phyloP scores from a whole-genome alignment of 1,140 invertebrate species.

The Onthophagus taurus region DNA sequence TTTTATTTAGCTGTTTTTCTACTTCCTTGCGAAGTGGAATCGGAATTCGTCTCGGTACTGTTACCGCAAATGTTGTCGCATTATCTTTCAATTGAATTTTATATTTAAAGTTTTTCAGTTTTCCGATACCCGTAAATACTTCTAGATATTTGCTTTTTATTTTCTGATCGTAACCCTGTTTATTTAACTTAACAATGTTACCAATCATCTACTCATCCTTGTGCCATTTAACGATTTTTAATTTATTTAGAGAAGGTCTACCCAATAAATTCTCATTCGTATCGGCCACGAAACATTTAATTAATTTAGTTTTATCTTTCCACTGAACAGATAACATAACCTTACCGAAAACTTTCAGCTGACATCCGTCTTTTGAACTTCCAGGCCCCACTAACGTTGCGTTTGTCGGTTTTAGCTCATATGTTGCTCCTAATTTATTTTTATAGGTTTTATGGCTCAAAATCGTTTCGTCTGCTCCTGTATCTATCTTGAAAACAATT shows the following conservation, averaged over 20 bases:
- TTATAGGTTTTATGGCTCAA: background rate
- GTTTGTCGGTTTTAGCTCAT: background rate
- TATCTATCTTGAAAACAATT: constrained; percentile 2
- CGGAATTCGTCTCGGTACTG: background rate
- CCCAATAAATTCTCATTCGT: constrained; percentile 12
- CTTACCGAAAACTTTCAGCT: background rate
- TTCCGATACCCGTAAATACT: constrained; percentile 10
- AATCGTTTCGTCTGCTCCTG: constrained; percentile 1
- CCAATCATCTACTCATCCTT: no score
- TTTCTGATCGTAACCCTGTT: no score
- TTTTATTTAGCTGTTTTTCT: constrained; percentile 22
- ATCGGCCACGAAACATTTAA: constrained; percentile 1
- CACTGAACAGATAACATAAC: background rate
- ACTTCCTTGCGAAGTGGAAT: constrained; percentile 20
- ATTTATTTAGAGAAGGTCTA: constrained; percentile 1
- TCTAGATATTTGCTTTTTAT: constrained; percentile 15
- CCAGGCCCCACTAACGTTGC: background rate
- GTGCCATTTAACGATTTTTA: constrained; percentile 1
- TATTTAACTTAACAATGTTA: no score
- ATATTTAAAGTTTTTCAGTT: constrained; percentile 12
- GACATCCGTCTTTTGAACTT: background rate
- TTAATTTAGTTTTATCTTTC: constrained; percentile 2
- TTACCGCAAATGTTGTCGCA: constrained; percentile 6
- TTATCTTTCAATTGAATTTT: constrained; percentile 12
- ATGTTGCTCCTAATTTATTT: background rate